phyloP scores from a whole-genome alignment of 2,113 vertebrate genomes.

The Dromas ardeola region DNA sequence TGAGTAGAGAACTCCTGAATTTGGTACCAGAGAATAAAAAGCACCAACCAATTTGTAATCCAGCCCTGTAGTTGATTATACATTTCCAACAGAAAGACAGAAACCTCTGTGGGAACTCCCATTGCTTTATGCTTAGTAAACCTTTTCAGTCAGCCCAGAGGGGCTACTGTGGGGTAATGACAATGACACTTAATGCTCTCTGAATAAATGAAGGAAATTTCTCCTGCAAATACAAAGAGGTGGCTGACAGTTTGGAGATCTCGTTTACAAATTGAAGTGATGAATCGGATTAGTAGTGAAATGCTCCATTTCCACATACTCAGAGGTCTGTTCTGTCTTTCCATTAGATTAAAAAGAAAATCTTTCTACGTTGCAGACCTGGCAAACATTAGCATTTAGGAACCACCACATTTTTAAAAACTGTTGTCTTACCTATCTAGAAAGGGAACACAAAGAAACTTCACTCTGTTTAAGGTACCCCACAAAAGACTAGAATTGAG shows the following conservation, averaged over 20 bases:
- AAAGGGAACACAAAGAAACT: conserved; percentile 66
- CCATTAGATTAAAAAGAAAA: conserved; percentile 66
- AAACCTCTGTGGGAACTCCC: conserved; percentile 54
- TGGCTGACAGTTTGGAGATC: conserved; percentile 47
- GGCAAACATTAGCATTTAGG: conserved; percentile 82
- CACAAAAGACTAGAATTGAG: conserved; percentile 51
- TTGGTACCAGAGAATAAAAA: conserved; percentile 74
- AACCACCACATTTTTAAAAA: conserved; percentile 64
- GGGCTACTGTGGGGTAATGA: conserved; percentile 54
- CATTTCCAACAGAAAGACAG: conserved; percentile 78
- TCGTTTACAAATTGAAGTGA: conserved; percentile 46
- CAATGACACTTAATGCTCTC: conserved; percentile 59
- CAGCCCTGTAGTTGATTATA: conserved; percentile 63
- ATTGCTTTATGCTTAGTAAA: conserved; percentile 29
- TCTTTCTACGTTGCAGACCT: conserved; percentile 63
- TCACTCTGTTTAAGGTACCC: conserved; percentile 46
- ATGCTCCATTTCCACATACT: conserved; percentile 5
- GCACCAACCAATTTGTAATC: conserved; percentile 63
- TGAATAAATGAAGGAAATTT: conserved; percentile 48
- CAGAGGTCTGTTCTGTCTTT: conserved; percentile 77
- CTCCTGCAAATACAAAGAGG: conserved; percentile 29
- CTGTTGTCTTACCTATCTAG: conserved; percentile 62
- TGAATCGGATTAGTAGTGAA: conserved; percentile 46
- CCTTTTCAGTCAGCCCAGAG: conserved; percentile 52
- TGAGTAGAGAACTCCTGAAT: not conserved